phyloP scores from a whole-genome alignment of 2,888 invertebrate genomes.

The Peribatodes rhomboidaria region DNA sequence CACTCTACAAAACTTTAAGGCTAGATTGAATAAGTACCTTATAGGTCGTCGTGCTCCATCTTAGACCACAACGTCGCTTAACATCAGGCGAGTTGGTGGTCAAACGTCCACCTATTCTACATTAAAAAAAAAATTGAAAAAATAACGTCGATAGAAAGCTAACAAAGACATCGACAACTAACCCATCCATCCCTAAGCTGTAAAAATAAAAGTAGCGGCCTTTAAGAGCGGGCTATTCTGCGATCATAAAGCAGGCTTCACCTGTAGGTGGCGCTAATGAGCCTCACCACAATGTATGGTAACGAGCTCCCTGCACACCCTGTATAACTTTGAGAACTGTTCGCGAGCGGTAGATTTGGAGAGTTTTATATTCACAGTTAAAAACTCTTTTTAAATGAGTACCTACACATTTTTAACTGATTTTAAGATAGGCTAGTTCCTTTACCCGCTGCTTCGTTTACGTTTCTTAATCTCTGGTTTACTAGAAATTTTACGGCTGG shows the following conservation, averaged over 20 bases:
- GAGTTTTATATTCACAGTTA: slow-evolving; percentile 15
- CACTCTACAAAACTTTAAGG: no score
- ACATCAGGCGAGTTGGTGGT: no score
- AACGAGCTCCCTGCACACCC: slow-evolving; percentile 45
- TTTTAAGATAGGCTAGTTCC: no score
- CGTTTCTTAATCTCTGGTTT: no score
- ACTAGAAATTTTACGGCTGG: no score
- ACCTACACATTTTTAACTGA: neutral
- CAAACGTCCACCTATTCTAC: no score
- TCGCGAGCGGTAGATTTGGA: slow-evolving; percentile 15
- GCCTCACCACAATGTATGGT: slow-evolving; percentile 62
- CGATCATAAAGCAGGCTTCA: slow-evolving; percentile 70
- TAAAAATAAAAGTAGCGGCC: slow-evolving; percentile 71
- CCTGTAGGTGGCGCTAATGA: slow-evolving; percentile 66
- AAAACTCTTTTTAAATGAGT: neutral
- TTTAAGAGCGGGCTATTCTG: slow-evolving; percentile 72
- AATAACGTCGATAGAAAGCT: neutral
- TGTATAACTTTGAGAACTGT: slow-evolving; percentile 32
- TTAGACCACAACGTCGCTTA: no score
- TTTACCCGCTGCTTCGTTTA: no score
- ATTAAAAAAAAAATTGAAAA: no score
- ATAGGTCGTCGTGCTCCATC: no score
- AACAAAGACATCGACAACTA: slow-evolving; percentile 39
- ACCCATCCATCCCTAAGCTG: slow-evolving; percentile 52
- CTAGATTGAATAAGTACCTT: no score